Percentiles rank a stretch among this genome's conserved stretches.
Evolutionary conservation across 2,797 vertebrate genomes (phyloP).

Genomic region (Pogonophryne albipinna): DNA sequence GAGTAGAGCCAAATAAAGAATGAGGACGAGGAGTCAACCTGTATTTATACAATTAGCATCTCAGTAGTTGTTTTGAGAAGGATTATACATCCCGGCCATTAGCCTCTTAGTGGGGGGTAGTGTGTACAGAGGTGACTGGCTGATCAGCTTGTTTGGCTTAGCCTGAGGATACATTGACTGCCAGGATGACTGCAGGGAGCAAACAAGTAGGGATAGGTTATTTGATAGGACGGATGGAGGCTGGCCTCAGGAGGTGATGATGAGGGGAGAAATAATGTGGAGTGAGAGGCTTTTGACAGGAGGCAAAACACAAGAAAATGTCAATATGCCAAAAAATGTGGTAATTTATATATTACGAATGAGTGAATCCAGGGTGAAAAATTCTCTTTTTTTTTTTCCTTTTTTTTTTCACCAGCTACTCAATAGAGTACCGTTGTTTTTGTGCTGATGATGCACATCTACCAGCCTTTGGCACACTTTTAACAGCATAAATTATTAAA

Average conservation of each 20-base stretch:
- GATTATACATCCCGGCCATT: constrained; percentile 85
- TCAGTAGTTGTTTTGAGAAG: constrained; percentile 86
- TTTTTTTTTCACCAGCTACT: too few relatives aligned
- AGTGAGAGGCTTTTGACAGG: neutral
- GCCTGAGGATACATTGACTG: constrained; percentile 79
- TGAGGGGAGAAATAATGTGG: neutral
- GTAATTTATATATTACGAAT: accelerated
- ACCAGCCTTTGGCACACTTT: too few relatives aligned
- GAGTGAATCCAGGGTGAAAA: too few relatives aligned
- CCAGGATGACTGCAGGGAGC: constrained; percentile 66
- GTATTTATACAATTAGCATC: constrained; percentile 89
- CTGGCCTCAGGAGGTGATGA: constrained; percentile 20
- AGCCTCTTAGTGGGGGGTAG: constrained; percentile 84
- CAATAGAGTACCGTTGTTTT: too few relatives aligned
- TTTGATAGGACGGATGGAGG: constrained; percentile 64
- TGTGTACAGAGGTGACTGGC: constrained; percentile 82
- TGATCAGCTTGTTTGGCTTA: constrained; percentile 88
- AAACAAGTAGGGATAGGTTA: constrained; percentile 71
- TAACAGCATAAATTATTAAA: neutral
- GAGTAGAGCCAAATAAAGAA: constrained; percentile 72
- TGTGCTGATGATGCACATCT: too few relatives aligned
- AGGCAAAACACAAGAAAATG: neutral
- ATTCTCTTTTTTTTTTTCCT: too few relatives aligned
- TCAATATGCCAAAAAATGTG: accelerated
- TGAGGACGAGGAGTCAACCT: constrained; percentile 73